Evolutionary conservation across 2,888 invertebrate species (phyloP).

Genomic region (Vesta saturnalis): DNA sequence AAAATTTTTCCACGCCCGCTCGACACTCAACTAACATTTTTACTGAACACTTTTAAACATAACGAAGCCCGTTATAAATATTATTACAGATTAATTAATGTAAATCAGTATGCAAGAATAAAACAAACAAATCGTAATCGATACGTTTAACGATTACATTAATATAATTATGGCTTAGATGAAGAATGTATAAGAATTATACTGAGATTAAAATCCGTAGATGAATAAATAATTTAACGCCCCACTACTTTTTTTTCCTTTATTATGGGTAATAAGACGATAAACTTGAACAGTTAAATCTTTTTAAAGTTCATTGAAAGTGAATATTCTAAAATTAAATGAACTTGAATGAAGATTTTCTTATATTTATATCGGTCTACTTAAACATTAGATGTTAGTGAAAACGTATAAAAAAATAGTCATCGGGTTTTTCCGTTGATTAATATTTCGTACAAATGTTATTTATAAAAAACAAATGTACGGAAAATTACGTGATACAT

Average conservation of each 20-base stretch:
- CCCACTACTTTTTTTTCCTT: not conserved
- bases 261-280: not conserved
- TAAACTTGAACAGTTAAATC: too few species aligned
- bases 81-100: not conserved
- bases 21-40: conserved; percentile 2
- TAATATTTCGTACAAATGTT: too few species aligned
- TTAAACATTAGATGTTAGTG: not conserved
- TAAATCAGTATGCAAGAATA: not conserved
- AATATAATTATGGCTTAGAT: not conserved
- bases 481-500: too few species aligned
- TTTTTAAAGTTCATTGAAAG: too few species aligned
- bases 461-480: too few species aligned
- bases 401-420: not conserved
- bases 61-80: not conserved
- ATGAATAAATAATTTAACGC: not conserved
- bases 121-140: not conserved
- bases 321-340: too few species aligned
- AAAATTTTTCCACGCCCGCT: not conserved
- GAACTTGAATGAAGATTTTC: too few species aligned
- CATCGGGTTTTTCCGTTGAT: too few species aligned
- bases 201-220: not conserved
- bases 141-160: not conserved
- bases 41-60: not conserved
- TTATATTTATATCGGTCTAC: not conserved
- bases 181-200: not conserved